phyloP scores from a whole-genome alignment of 2,888 invertebrate genomes.

The Drosophila lacicola region DNA sequence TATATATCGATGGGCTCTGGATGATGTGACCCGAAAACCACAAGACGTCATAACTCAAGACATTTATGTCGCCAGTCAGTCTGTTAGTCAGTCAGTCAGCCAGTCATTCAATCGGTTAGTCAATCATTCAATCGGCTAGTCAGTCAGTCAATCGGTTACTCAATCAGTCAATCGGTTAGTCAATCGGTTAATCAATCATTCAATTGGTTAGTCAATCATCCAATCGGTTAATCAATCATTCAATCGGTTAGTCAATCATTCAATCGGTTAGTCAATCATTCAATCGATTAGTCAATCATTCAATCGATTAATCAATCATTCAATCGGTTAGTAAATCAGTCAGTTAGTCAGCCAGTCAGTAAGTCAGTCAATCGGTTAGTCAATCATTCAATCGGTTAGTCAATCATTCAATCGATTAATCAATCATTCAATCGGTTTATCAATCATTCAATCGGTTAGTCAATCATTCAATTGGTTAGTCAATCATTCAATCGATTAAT shows the following conservation, averaged over 20 bases:
- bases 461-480: background rate
- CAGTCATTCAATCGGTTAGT: slow-evolving; percentile 1
- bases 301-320: background rate
- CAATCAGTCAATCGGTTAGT: background rate
- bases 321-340: slow-evolving; percentile 1
- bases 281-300: no score
- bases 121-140: slow-evolving; percentile 1
- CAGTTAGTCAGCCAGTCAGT: background rate
- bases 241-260: no score
- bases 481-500: background rate
- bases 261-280: no score
- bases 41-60: slow-evolving; percentile 43
- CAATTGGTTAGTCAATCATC: background rate
- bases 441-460: background rate
- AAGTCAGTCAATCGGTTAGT: slow-evolving; percentile 15
- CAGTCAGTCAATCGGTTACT: slow-evolving; percentile 20
- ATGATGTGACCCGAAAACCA: slow-evolving; percentile 30
- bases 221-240: no score
- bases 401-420: slow-evolving; percentile 5
- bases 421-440: no score
- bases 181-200: slow-evolving; percentile 7
- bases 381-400: slow-evolving; percentile 10
- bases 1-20: background rate
- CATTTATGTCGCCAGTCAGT: slow-evolving; percentile 51
- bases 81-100: slow-evolving; percentile 7